These are phyloP conservation scores for Drosophila micromelanica DNA, from an alignment of 1,140 invertebrate species.

Conservation along the genomic window DNA sequence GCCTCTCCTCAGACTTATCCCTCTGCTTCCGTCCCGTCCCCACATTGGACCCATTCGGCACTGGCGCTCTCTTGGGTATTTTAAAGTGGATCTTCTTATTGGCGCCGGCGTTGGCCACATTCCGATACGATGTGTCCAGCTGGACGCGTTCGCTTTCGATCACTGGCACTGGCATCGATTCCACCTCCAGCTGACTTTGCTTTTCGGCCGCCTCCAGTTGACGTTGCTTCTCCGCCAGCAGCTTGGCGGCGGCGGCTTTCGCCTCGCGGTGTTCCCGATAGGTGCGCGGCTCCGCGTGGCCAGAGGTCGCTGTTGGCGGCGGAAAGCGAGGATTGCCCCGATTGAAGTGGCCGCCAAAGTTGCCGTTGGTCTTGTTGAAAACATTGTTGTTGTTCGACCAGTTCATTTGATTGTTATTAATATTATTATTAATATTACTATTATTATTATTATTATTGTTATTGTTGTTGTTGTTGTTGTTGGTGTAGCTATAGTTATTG, in stretches of 20 bases:
- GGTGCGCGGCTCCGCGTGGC: conserved; percentile 19
- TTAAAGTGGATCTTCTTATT: conserved; percentile 55
- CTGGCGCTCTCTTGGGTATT: conserved; percentile 52
- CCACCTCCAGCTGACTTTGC: conserved; percentile 12
- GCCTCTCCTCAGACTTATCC: conserved; percentile 1
- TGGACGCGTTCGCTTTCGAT: conserved; percentile 17
- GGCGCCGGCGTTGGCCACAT: background rate
- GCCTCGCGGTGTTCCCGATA: conserved; percentile 64
- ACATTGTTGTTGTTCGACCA: conserved; percentile 1
- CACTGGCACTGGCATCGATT: background rate
- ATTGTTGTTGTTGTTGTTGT: background rate
- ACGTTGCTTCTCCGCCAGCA: conserved; percentile 15
- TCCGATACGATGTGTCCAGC: conserved; percentile 62
- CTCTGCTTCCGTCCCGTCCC: background rate
- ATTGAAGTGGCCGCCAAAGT: background rate
- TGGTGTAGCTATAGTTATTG: background rate
- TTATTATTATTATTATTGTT: background rate
- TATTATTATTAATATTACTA: background rate
- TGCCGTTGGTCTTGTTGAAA: conserved; percentile 1
- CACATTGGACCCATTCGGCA: background rate
- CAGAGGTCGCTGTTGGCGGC: background rate
- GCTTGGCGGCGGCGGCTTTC: conserved; percentile 39
- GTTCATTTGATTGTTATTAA: background rate
- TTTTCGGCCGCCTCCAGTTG: conserved; percentile 38
- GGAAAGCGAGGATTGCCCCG: background rate